Conservation (phyloP, 1,140 invertebrate genomes). For the Babylonia areolata region DNA sequence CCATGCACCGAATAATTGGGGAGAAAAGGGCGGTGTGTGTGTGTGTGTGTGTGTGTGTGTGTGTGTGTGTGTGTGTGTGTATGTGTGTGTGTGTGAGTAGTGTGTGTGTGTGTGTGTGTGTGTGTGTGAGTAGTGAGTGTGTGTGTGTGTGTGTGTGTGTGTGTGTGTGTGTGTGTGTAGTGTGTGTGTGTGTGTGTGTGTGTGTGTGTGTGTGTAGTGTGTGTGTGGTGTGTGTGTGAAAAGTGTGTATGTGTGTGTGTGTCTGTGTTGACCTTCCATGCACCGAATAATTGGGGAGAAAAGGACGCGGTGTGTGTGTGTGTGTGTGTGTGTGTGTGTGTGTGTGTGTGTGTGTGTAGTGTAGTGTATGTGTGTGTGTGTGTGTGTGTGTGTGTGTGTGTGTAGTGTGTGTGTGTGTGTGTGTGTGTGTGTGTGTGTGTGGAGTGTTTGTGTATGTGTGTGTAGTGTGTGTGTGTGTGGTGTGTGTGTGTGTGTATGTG, state of each 20-base stretch:
- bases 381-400: too few species aligned
- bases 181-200: background rate
- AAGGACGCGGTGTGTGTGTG: background rate
- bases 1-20: too few species aligned
- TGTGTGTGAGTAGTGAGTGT: background rate
- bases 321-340: background rate
- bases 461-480: too few species aligned
- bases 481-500: too few species aligned
- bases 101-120: background rate
- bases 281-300: too few species aligned
- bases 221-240: background rate
- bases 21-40: too few species aligned
- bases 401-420: too few species aligned
- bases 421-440: too few species aligned
- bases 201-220: background rate
- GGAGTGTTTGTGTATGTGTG: too few species aligned
- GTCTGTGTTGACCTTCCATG: too few species aligned
- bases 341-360: background rate
- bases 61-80: constrained; percentile 20
- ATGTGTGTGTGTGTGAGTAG: background rate
- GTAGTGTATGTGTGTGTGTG: too few species aligned
- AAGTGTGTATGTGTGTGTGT: background rate
- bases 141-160: constrained; percentile 7
- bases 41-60: constrained; percentile 9
- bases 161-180: constrained; percentile 5